phyloP scores from a whole-genome alignment of 2,113 vertebrate genomes.

The Ascaphus truei region DNA sequence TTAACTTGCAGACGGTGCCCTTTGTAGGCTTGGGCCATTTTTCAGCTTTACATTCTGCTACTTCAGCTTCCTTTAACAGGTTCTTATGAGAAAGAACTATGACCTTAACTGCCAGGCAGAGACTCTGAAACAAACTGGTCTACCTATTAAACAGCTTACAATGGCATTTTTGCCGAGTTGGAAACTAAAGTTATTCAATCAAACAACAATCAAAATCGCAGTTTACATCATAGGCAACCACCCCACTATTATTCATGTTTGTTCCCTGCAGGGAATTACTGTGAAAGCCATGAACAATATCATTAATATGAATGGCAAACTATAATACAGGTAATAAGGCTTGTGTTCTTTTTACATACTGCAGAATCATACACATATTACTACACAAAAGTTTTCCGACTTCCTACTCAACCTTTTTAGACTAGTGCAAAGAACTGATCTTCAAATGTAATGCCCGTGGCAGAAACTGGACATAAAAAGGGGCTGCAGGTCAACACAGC shows the following conservation, averaged over 20 bases:
- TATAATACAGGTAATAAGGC: slow-evolving; percentile 44
- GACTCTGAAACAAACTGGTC: slow-evolving; percentile 62
- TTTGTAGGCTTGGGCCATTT: slow-evolving; percentile 66
- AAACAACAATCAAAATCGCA: slow-evolving; percentile 67
- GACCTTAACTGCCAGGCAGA: slow-evolving; percentile 64
- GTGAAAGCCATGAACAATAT: slow-evolving; percentile 41
- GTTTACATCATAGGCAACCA: slow-evolving; percentile 64
- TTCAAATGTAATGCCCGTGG: too few relatives aligned
- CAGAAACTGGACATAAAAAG: too few relatives aligned
- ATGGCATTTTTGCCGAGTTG: slow-evolving; percentile 61
- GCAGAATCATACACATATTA: too few relatives aligned
- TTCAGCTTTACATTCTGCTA: slow-evolving; percentile 77
- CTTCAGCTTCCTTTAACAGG: slow-evolving; percentile 77
- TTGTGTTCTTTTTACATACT: too few relatives aligned
- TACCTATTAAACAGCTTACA: slow-evolving; percentile 79
- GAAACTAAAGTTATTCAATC: slow-evolving; percentile 73
- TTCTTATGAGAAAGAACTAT: slow-evolving; percentile 60
- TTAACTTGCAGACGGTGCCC: slow-evolving; percentile 60
- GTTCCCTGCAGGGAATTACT: slow-evolving; percentile 54
- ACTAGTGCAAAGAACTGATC: too few relatives aligned
- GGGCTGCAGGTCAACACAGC: too few relatives aligned
- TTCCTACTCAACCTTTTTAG: too few relatives aligned
- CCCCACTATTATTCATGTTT: slow-evolving; percentile 67
- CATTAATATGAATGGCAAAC: slow-evolving; percentile 63
- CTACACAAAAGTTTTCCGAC: not conserved